These are phyloP conservation scores for Standfussiana lucernea DNA, from an alignment of 2,888 invertebrate species.

Conservation along the genomic window DNA sequence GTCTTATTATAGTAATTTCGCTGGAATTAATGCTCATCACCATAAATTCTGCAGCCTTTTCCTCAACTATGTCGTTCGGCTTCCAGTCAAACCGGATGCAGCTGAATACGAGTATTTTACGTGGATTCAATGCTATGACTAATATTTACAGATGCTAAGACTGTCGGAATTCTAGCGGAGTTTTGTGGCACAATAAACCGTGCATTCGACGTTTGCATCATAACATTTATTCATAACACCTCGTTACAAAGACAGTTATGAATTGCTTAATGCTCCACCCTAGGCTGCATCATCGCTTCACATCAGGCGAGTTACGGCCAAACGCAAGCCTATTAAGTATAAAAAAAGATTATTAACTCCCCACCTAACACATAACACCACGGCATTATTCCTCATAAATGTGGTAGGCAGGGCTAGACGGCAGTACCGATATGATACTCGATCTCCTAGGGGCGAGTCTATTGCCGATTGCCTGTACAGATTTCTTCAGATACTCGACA, in stretches of 20 bases:
- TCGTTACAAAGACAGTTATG: slow-evolving; percentile 26
- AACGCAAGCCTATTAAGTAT: too few species aligned
- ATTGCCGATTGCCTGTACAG: too few species aligned
- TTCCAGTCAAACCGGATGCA: background rate
- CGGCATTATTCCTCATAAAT: background rate
- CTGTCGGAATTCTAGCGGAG: slow-evolving; percentile 20
- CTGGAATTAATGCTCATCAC: too few species aligned
- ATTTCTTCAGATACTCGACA: too few species aligned
- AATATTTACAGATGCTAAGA: slow-evolving; percentile 36
- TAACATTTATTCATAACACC: slow-evolving; percentile 52
- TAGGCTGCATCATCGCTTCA: too few species aligned
- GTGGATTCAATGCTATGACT: background rate
- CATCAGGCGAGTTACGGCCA: too few species aligned
- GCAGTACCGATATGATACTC: too few species aligned
- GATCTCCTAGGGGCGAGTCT: too few species aligned
- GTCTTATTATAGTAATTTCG: too few species aligned
- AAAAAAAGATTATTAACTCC: background rate
- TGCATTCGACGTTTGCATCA: slow-evolving; percentile 44
- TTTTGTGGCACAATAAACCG: slow-evolving; percentile 21
- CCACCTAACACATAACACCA: background rate
- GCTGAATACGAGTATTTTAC: background rate
- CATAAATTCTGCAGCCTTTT: background rate
- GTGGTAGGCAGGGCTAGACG: background rate
- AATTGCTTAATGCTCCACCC: too few species aligned
- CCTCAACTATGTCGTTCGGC: background rate